Evolutionary conservation across 2,113 vertebrate species (phyloP).

Genomic region (Sinocyclocheilus anshuiensis): DNA sequence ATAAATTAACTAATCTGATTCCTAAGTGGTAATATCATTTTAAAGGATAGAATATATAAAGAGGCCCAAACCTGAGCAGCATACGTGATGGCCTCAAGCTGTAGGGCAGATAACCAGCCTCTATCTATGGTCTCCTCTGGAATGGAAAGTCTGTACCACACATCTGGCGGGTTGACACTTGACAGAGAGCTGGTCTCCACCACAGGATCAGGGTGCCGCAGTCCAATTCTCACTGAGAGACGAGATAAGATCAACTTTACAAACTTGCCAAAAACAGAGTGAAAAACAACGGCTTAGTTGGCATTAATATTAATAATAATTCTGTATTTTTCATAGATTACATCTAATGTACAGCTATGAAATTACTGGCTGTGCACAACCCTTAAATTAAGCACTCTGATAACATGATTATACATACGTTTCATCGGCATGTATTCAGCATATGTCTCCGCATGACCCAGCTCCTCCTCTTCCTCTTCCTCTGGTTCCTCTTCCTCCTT

Average conservation of each 20-base stretch:
- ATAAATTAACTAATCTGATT: too few species aligned
- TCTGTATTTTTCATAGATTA: background rate
- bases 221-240: slow-evolving; percentile 86
- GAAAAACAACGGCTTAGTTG: background rate
- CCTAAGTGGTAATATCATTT: background rate
- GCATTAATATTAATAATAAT: background rate
- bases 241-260: background rate
- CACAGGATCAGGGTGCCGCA: slow-evolving; percentile 94
- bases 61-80: slow-evolving; percentile 84
- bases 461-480: slow-evolving; percentile 97
- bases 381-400: background rate
- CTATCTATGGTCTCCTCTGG: slow-evolving; percentile 92
- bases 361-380: background rate
- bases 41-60: background rate
- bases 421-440: slow-evolving; percentile 99
- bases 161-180: slow-evolving; percentile 93
- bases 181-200: slow-evolving; percentile 98
- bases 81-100: slow-evolving; percentile 95
- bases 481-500: slow-evolving; percentile 96
- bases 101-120: slow-evolving; percentile 93
- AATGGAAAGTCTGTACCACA: slow-evolving; percentile 95
- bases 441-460: slow-evolving; percentile 96
- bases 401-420: slow-evolving; percentile 71
- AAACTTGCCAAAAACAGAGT: background rate
- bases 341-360: background rate